phyloP scores from a whole-genome alignment of 2,888 invertebrate species.

The Diogma glabrata region DNA sequence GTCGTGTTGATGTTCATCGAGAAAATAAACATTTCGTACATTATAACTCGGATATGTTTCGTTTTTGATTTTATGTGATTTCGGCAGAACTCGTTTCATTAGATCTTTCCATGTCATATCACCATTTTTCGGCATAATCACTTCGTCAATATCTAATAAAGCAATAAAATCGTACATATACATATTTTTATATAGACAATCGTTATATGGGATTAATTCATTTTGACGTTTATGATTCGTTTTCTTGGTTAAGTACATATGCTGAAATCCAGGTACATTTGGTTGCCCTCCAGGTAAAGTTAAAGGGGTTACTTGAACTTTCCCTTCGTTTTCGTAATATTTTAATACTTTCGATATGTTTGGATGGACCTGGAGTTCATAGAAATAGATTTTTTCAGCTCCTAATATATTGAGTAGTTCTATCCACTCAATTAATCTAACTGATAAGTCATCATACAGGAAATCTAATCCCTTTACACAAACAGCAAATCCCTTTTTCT shows the following conservation, averaged over 20 bases:
- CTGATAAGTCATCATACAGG: slow-evolving; percentile 80
- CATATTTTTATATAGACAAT: slow-evolving; percentile 87
- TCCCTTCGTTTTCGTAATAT: slow-evolving; percentile 52
- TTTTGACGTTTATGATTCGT: slow-evolving; percentile 89
- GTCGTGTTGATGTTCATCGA: slow-evolving; percentile 71
- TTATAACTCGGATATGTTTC: slow-evolving; percentile 57
- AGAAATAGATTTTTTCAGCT: slow-evolving; percentile 84
- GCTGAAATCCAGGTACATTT: slow-evolving; percentile 78
- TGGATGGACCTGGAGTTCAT: slow-evolving; percentile 82
- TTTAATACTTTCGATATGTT: slow-evolving; percentile 71
- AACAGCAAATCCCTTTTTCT: slow-evolving; percentile 73
- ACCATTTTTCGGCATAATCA: slow-evolving; percentile 78
- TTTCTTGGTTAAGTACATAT: slow-evolving; percentile 80
- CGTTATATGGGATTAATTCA: slow-evolving; percentile 92
- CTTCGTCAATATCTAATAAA: slow-evolving; percentile 88
- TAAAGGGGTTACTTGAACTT: slow-evolving; percentile 64
- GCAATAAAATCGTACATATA: slow-evolving; percentile 82
- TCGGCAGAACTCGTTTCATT: slow-evolving; percentile 58
- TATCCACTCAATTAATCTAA: slow-evolving; percentile 87
- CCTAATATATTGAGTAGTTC: slow-evolving; percentile 76
- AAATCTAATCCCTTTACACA: slow-evolving; percentile 93
- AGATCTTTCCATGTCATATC: slow-evolving; percentile 61
- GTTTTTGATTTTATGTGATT: slow-evolving; percentile 53
- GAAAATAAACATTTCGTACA: slow-evolving; percentile 83
- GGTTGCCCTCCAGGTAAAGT: slow-evolving; percentile 84